A percentile compares a stretch with the other conserved stretches of the same genome.
These are phyloP conservation scores for Crioceris asparagi DNA, from an alignment of 2,888 invertebrate genomes.

Conservation along the genomic window DNA sequence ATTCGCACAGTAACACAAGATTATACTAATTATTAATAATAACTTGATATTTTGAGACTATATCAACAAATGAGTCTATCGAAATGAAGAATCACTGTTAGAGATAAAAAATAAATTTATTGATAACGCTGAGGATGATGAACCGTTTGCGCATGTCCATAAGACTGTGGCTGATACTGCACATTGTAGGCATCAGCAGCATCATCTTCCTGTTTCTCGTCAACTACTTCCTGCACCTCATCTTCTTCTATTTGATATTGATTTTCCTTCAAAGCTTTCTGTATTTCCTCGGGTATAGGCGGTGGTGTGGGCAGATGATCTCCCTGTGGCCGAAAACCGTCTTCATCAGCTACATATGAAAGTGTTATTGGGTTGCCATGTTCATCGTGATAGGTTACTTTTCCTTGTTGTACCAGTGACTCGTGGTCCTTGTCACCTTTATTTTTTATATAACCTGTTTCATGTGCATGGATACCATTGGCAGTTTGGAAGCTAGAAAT, in stretches of 20 bases:
- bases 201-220: neutral
- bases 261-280: constrained; percentile 48
- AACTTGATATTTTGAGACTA: too few species aligned
- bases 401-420: constrained; percentile 58
- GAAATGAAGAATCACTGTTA: too few species aligned
- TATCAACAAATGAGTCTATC: too few species aligned
- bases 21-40: too few species aligned
- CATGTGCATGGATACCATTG: constrained; percentile 61
- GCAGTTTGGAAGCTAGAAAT: constrained; percentile 58
- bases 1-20: too few species aligned
- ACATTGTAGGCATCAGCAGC: too few species aligned
- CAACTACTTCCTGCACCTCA: neutral
- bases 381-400: constrained; percentile 60
- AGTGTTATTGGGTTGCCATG: constrained; percentile 56
- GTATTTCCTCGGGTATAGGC: constrained; percentile 65
- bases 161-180: too few species aligned
- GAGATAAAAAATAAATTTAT: too few species aligned
- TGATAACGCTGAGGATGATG: too few species aligned
- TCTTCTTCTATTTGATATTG: constrained; percentile 8
- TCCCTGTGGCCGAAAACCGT: constrained; percentile 51
- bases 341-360: constrained; percentile 61
- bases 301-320: constrained; percentile 73
- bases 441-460: constrained; percentile 61
- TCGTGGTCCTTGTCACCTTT: constrained; percentile 53
- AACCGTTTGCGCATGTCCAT: too few species aligned